Evolutionary conservation across 2,888 invertebrate species (phyloP), one percentile per base, ranked within the genome.

Genomic region (Smittia sp.): DNA sequence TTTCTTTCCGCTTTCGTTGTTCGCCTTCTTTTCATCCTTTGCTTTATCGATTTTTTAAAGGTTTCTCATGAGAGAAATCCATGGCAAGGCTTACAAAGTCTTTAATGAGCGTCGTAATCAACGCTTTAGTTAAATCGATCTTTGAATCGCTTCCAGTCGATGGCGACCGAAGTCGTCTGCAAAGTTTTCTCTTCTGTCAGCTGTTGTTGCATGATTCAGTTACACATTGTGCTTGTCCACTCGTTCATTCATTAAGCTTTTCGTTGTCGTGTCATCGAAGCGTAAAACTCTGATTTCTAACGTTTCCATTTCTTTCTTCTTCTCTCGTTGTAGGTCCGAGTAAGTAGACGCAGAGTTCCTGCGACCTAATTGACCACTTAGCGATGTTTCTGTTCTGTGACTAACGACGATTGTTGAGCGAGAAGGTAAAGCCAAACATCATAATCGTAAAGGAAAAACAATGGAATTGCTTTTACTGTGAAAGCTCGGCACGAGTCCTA

Each of bases 311-410:
- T 39, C 39, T 66, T 52, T 13, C 58, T 38, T 22, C 24, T 58
- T 27, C 18, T 72, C 62, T 72, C 58, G 22, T 72, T 72, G 22
- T 39, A 72, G 72, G 72, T 72, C 72, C 62, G 72, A 72, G 72
- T 72, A 72, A 72, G 72, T 72, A 72, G 25, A 46, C 18, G 22
- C 46, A 46, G 9, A 46, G 13, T 46, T 27, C 20, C 4, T n/a
- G 1, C 15, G 38, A 32, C 20, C 11, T 20, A 38, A 63, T 25
- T 63, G 63, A 63, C 24, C 27, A 63, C 20, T 9, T n/a, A 20
- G 24, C 9, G 11, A 22, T 25, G 27, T 62, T 18, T 62, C 24
- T 2, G 20, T 24, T n/a, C 1, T 24, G 32, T 65, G 65, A 62
- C 54, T 22, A 13, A 62, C 62, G 13, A 15, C 46, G 13, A 46